Base-by-base conservation (phyloP, 2,888 invertebrate species). In the Pristionchus arcanus region DNA sequence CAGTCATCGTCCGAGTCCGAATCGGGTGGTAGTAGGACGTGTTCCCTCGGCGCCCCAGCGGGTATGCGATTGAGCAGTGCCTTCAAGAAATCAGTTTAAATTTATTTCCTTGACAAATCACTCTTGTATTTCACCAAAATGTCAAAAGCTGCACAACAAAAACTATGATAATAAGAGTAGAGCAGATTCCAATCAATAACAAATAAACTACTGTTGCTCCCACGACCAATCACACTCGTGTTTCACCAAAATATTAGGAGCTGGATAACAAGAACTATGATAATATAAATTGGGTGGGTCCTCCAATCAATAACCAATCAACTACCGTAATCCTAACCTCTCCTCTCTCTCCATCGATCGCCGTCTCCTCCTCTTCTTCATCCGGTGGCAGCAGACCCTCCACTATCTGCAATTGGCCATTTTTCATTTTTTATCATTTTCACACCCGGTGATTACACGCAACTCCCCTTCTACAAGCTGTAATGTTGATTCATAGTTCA, bases 361-460 rank as follows among this genome's bases (percentile, higher is more conserved):
- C 68, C 31, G 15, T 37, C 31, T 34, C 74, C 7, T 88, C 71
- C 25, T 74, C 55, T 1, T 77, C 31, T 9, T 88, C 88, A 55
- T 88, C 88, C 34, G 74, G 25, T 15, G 88, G 88, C 74, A 88
- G 88, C 31, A 88, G 55, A 55, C 84, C 84, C 21, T 84, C 84
- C 53, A 55, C 53, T n/a, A 53, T 53, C 81, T 83, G n/a, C 42
- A 83, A 42, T 31, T 42, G 42, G 28, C 19, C n/a, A 68, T 3
- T 68, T 25, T 25, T 68, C n/a, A 2, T 68, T 28, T 4, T n/a
- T 68, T 2, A 28, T 15, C 74, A 31, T 2, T n/a, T 15, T 28
- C 28, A 66, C 66, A 25, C 66, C 28, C 28, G 34, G 31, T 74
- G 74, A 16, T 37, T 37, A 15, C 74, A 31, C 16, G 37, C 15